phyloP scores from a whole-genome alignment of 2,888 invertebrate genomes.

The Ligdia adustata region DNA sequence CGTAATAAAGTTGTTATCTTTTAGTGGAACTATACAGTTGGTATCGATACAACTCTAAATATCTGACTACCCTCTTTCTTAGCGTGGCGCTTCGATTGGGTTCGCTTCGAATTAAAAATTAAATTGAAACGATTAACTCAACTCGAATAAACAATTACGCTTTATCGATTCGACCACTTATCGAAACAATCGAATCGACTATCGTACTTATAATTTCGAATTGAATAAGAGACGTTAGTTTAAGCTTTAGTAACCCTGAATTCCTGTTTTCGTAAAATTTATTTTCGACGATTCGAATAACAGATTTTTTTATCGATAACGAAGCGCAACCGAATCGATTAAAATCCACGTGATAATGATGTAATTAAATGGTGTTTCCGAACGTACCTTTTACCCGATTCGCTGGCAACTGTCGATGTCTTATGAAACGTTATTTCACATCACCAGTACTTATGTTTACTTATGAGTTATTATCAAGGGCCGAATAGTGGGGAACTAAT shows the following conservation, averaged over 20 bases:
- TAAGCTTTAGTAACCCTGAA: conserved; percentile 15
- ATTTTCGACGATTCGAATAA: conserved; percentile 10
- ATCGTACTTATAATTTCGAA: conserved; percentile 24
- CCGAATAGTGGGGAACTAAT: conserved; percentile 2
- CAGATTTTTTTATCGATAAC: conserved; percentile 15
- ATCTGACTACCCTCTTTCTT: conserved; percentile 29
- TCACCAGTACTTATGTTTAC: conserved; percentile 23
- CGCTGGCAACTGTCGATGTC: conserved; percentile 38
- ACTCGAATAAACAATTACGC: conserved; percentile 24
- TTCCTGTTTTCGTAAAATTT: conserved; percentile 5
- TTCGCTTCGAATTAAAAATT: conserved; percentile 28
- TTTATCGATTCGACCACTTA: conserved; percentile 24
- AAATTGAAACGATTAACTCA: conserved; percentile 3
- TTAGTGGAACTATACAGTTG: conserved; percentile 25
- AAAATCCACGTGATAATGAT: conserved; percentile 24
- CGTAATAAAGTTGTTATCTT: too few species aligned
- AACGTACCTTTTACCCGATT: conserved; percentile 29
- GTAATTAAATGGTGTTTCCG: conserved; percentile 38
- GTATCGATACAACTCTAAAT: conserved; percentile 32
- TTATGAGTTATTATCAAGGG: conserved; percentile 3
- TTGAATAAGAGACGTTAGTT: conserved; percentile 9
- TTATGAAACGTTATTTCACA: conserved; percentile 27
- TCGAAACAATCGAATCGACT: conserved; percentile 15
- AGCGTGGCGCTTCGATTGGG: conserved; percentile 28
- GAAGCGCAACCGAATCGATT: conserved; percentile 33